Percentiles rank a stretch among this genome's conserved stretches.
These are phyloP conservation scores for Lutjanus campechanus DNA, from an alignment of 2,797 vertebrate genomes.

Conservation along the genomic window DNA sequence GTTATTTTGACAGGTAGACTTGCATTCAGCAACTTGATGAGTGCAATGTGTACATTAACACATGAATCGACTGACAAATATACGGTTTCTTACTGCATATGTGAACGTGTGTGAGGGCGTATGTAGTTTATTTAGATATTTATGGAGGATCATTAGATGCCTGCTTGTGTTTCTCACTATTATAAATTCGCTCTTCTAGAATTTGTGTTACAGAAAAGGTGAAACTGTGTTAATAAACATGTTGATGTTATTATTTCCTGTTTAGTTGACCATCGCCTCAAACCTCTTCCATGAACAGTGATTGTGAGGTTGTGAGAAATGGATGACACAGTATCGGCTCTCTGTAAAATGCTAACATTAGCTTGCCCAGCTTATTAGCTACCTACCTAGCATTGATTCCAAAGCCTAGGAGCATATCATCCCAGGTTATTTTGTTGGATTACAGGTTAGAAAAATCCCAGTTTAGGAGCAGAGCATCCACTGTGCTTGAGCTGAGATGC, in stretches of 20 bases:
- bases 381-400: too few relatives aligned
- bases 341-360: too few relatives aligned
- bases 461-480: neutral
- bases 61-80: neutral
- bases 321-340: too few relatives aligned
- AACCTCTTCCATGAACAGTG: too few relatives aligned
- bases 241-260: neutral
- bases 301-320: too few relatives aligned
- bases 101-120: neutral
- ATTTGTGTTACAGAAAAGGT: neutral
- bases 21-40: neutral
- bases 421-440: neutral
- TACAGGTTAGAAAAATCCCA: neutral
- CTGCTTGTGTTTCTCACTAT: neutral
- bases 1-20: constrained; percentile 36
- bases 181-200: neutral
- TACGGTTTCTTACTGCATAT: neutral
- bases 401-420: too few relatives aligned
- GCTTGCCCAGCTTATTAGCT: too few relatives aligned
- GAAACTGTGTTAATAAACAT: neutral
- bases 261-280: too few relatives aligned
- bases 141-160: neutral
- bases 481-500: too few relatives aligned
- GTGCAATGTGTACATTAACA: constrained; percentile 9
- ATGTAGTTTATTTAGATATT: neutral